These are phyloP conservation scores for Zosterops japonicus DNA, from an alignment of 2,113 vertebrate genomes.

Conservation along the genomic window DNA sequence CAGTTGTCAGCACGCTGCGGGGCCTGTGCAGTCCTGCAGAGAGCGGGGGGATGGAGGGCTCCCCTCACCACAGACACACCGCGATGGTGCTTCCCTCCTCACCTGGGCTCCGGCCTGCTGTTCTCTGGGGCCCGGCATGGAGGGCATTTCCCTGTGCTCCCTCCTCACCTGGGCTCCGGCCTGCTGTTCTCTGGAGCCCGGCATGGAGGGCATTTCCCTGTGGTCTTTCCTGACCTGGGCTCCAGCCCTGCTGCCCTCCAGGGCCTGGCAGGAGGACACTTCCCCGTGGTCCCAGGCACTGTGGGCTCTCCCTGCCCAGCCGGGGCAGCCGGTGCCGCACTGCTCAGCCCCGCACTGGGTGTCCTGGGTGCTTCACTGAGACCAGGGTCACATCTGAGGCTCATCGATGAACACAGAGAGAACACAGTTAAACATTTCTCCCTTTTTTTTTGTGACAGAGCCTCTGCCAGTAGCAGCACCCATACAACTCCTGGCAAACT, in stretches of 20 bases:
- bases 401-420: rapidly evolving
- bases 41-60: not conserved
- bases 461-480: not conserved
- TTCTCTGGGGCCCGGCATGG: no score
- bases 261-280: rapidly evolving
- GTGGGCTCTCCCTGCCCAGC: rapidly evolving
- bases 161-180: no score
- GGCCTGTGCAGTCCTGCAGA: rapidly evolving
- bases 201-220: no score
- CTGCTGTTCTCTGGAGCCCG: no score
- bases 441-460: not conserved
- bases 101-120: no score
- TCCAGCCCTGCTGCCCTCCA: rapidly evolving
- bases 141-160: no score
- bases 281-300: rapidly evolving
- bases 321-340: rapidly evolving
- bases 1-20: rapidly evolving
- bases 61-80: rapidly evolving
- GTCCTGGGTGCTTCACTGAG: not conserved
- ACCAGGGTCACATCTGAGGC: rapidly evolving
- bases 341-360: rapidly evolving
- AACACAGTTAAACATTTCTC: not conserved
- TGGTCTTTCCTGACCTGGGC: not conserved
- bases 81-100: rapidly evolving
- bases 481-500: not conserved